Base-by-base conservation (phyloP, 2,797 vertebrate species). In the Cynopterus sphinx region DNA sequence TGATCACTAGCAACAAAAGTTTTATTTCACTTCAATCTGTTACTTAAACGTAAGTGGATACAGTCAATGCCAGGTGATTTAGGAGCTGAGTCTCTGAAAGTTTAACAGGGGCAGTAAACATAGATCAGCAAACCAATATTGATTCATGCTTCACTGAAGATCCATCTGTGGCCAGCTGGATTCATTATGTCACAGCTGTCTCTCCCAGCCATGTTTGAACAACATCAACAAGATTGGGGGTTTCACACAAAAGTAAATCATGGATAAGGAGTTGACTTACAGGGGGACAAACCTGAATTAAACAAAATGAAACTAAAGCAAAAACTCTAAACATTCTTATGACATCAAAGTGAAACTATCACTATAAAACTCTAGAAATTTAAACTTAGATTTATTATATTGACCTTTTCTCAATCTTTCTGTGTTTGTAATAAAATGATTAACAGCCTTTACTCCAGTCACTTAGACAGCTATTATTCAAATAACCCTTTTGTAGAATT, bases 61-160 rank as follows among this genome's bases (percentile, higher is more conserved):
- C 16, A 88, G 78, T 94, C 73, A 79, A 46, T 63, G 81, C 67
- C 49, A 81, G 41, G 31, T 95, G 92, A 95, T 95, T 95, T 96
- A 96, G 78, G 39, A 53, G 73, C 46, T 67, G 46, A 65, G 68
- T 87, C 81, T 90, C 89, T 94, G 71, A 61, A 92, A 92, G 75
- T 86, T 90, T 85, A 93, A 96, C 53, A 95, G 31, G 39, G 41
- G 57, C 81, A 90, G 36, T 94, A 95, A 96, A 92, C 63, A 95
- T 28, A 96, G 51, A 97, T 96, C 96, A 95, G 31, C 84, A 95
- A 92, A 89, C 78, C 90, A 88, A 86, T 67, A 88, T 8, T n/a
- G 92, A 90, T 92, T 94, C 94, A 92, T 51, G 87, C 94, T 96
- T 95, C 96, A 53, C 43, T 90, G 73, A 90, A 87, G 82, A 96